A percentile compares a stretch with the other conserved stretches of the same genome.
Evolutionary conservation across 2,797 vertebrate species (phyloP).

Genomic region (Saxicola maurus): DNA sequence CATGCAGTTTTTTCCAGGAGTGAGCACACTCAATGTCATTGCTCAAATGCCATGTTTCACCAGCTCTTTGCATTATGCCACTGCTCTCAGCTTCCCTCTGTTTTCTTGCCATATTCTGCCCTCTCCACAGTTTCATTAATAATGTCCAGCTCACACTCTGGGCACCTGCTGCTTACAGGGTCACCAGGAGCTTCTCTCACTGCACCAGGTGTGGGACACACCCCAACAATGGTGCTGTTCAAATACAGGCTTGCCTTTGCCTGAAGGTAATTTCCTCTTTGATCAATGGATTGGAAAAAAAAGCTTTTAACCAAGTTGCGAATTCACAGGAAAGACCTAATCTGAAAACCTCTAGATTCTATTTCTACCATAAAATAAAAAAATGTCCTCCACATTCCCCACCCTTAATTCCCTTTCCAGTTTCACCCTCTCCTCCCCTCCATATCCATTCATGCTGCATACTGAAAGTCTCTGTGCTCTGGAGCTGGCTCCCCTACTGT

Average conservation of each 20-base stretch:
- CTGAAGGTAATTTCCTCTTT: background rate
- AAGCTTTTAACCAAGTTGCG: background rate
- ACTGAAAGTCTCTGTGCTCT: background rate
- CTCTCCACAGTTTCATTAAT: background rate
- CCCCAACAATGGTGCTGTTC: background rate
- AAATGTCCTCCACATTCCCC: background rate
- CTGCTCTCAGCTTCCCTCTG: background rate
- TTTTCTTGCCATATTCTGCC: background rate
- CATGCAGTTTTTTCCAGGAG: background rate
- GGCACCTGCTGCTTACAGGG: background rate
- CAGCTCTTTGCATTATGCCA: background rate
- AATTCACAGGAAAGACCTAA: background rate
- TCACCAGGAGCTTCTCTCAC: background rate
- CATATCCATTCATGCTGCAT: accelerated
- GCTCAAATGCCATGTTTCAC: background rate
- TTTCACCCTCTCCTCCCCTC: background rate
- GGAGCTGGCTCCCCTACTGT: background rate
- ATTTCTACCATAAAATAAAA: background rate
- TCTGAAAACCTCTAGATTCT: background rate
- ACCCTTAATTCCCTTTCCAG: background rate
- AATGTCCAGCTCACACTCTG: background rate
- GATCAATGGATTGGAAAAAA: background rate
- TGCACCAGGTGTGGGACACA: background rate
- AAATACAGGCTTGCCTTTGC: background rate
- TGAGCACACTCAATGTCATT: background rate